These are phyloP conservation scores for Rachycentron canadum DNA, from an alignment of 2,797 vertebrate species.

Conservation along the genomic window DNA sequence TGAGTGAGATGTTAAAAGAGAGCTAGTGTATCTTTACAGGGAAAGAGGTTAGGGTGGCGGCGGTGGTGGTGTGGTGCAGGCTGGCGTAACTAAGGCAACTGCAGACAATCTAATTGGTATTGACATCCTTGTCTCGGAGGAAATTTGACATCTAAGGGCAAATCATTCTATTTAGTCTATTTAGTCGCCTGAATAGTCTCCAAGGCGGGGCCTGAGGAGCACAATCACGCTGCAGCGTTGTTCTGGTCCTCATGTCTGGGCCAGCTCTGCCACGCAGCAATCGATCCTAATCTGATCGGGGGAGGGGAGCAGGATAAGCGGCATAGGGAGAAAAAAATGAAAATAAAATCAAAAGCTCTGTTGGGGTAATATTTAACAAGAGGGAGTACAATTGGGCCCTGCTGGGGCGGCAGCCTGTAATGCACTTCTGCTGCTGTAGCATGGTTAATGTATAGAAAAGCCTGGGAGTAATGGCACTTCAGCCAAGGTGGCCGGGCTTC, in stretches of 20 bases:
- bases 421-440: slow-evolving; percentile 80
- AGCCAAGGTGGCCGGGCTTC: slow-evolving; percentile 83
- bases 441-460: slow-evolving; percentile 84
- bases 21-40: slow-evolving; percentile 80
- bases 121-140: slow-evolving; percentile 89
- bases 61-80: slow-evolving; percentile 58
- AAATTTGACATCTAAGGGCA: slow-evolving; percentile 92
- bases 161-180: slow-evolving; percentile 91
- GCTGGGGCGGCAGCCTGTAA: slow-evolving; percentile 77
- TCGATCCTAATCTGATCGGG: slow-evolving; percentile 89
- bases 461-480: slow-evolving; percentile 80
- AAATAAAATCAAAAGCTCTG: slow-evolving; percentile 90
- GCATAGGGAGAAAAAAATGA: slow-evolving; percentile 82
- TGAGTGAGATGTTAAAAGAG: slow-evolving; percentile 84
- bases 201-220: slow-evolving; percentile 81
- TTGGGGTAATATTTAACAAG: slow-evolving; percentile 87
- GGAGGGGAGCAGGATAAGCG: slow-evolving; percentile 79
- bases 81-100: slow-evolving; percentile 84
- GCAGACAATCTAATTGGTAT: slow-evolving; percentile 90
- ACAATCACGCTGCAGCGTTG: slow-evolving; percentile 79
- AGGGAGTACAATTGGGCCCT: slow-evolving; percentile 81
- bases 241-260: slow-evolving; percentile 82
- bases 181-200: slow-evolving; percentile 89
- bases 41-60: slow-evolving; percentile 66
- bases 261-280: slow-evolving; percentile 78